These are phyloP conservation scores for Penaeus vannamei DNA, from an alignment of 1,140 invertebrate species.

Conservation along the genomic window DNA sequence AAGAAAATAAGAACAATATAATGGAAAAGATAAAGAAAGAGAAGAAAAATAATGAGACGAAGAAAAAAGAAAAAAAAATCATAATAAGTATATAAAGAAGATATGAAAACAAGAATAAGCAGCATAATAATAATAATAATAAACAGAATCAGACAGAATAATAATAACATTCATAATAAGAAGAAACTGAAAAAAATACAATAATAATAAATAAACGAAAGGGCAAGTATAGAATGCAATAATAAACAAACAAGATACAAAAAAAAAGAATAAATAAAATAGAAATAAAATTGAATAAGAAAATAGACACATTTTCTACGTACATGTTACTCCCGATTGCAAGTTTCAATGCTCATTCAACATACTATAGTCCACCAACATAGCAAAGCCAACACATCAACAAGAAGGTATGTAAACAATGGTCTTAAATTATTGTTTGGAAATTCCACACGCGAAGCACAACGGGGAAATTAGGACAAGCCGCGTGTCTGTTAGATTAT, in stretches of 20 bases:
- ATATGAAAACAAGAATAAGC: too few species aligned
- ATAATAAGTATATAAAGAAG: background rate
- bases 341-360: too few species aligned
- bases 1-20: background rate
- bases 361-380: too few species aligned
- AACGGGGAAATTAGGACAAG: background rate
- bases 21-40: background rate
- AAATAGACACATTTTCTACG: background rate
- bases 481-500: too few species aligned
- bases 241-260: too few species aligned
- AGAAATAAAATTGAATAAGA: background rate
- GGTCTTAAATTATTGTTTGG: background rate
- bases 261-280: background rate
- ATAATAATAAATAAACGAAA: too few species aligned
- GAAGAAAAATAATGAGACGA: background rate
- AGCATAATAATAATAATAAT: too few species aligned
- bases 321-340: background rate
- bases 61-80: background rate
- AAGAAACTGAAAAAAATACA: too few species aligned
- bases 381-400: background rate
- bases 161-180: too few species aligned
- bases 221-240: too few species aligned
- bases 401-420: background rate
- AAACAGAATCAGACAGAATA: too few species aligned
- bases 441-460: background rate